Evolutionary conservation across 2,888 invertebrate species (phyloP).

Genomic region (Myopa tessellatipennis): DNA sequence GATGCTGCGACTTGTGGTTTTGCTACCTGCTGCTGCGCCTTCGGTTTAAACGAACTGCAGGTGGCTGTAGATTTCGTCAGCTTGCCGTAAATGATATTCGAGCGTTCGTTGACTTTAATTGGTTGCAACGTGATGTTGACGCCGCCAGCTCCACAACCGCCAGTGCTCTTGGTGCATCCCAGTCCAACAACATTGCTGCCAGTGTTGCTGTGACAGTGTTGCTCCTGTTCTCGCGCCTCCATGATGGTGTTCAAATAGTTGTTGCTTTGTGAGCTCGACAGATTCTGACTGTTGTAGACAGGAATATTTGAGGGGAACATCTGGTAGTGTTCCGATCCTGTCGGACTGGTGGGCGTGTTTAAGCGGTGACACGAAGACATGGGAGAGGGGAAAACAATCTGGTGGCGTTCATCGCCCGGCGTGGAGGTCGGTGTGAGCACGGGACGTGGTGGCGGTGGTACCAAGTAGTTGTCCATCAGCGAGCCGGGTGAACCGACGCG

Average conservation of each 20-base stretch:
- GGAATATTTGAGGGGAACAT: constrained; percentile 68
- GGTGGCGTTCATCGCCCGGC: constrained; percentile 66
- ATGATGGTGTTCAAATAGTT: constrained; percentile 66
- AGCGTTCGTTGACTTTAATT: constrained; percentile 65
- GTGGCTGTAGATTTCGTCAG: constrained; percentile 59
- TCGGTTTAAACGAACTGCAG: constrained; percentile 65
- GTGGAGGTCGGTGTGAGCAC: constrained; percentile 65
- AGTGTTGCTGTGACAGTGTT: constrained; percentile 47
- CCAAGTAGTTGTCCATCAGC: constrained; percentile 72
- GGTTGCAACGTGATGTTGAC: constrained; percentile 63
- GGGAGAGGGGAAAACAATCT: constrained; percentile 63
- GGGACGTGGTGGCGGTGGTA: constrained; percentile 75
- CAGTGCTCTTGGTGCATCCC: constrained; percentile 52
- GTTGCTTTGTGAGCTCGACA: constrained; percentile 59
- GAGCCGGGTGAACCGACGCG: constrained; percentile 63
- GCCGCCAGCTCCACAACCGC: constrained; percentile 42
- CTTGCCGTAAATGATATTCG: constrained; percentile 66
- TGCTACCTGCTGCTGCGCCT: constrained; percentile 55
- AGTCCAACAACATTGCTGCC: constrained; percentile 41
- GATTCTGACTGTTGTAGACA: constrained; percentile 61
- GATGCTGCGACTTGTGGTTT: constrained; percentile 53
- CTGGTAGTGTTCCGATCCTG: constrained; percentile 63
- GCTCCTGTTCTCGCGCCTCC: constrained; percentile 64
- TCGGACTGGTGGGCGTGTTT: constrained; percentile 63
- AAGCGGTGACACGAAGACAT: constrained; percentile 61